Evolutionary conservation across 1,140 invertebrate genomes (phyloP).

Genomic region (Rhopalosiphum padi): DNA sequence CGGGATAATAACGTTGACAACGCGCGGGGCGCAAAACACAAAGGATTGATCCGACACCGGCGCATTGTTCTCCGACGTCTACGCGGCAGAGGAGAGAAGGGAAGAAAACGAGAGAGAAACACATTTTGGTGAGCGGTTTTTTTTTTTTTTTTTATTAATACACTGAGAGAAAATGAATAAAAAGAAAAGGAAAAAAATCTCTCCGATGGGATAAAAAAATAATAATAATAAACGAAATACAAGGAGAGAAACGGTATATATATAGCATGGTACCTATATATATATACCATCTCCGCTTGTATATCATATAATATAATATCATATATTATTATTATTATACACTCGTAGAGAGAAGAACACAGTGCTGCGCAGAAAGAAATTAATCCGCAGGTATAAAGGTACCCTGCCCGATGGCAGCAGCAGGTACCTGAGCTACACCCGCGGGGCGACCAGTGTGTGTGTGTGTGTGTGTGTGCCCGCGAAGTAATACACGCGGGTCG

Average conservation of each 20-base stretch:
- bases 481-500: background rate
- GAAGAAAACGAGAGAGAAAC: background rate
- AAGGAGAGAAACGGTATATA: background rate
- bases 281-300: too few relatives aligned
- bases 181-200: constrained; percentile 39
- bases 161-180: constrained; percentile 22
- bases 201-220: background rate
- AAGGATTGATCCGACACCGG: constrained; percentile 51
- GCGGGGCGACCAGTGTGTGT: background rate
- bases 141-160: background rate
- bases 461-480: background rate
- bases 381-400: constrained; percentile 40
- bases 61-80: constrained; percentile 52
- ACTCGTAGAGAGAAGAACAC: background rate
- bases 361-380: background rate
- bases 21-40: constrained; percentile 1
- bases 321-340: background rate
- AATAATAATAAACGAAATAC: constrained; percentile 12
- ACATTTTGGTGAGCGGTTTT: constrained; percentile 29
- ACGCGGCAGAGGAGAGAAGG: background rate
- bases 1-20: constrained; percentile 54
- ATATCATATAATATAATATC: background rate
- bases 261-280: too few relatives aligned
- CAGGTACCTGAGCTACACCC: background rate
- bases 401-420: background rate